Conservation (phyloP, 1,140 invertebrate species). For the Euborellia annulipes region DNA sequence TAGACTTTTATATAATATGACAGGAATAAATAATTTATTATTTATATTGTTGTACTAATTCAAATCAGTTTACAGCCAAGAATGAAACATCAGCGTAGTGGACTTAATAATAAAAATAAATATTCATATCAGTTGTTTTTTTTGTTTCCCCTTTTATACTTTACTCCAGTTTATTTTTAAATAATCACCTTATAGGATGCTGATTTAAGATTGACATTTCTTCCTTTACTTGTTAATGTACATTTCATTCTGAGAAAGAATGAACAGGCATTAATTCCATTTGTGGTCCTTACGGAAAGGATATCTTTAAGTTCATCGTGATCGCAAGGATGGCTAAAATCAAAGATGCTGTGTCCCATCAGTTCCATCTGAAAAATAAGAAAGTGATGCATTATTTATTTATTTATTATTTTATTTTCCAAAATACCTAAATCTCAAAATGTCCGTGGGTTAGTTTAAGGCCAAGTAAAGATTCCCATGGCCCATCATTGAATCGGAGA, state of each 20-base stretch:
- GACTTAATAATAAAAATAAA: too few relatives aligned
- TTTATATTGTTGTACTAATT: too few relatives aligned
- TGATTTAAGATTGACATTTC: conserved; percentile 82
- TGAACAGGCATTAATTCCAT: conserved; percentile 27
- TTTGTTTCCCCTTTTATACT: too few relatives aligned
- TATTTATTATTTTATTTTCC: not conserved
- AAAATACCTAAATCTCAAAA: not conserved
- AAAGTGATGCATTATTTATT: not conserved
- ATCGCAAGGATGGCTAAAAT: conserved; percentile 88
- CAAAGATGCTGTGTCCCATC: conserved; percentile 84
- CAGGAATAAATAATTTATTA: too few relatives aligned
- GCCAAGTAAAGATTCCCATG: too few relatives aligned
- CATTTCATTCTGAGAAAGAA: conserved; percentile 80
- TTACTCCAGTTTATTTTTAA: too few relatives aligned
- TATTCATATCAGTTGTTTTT: too few relatives aligned
- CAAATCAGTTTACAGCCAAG: too few relatives aligned
- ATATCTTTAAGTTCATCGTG: conserved; percentile 80
- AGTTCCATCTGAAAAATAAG: conserved; percentile 63
- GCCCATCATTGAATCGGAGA: too few relatives aligned
- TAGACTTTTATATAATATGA: too few relatives aligned
- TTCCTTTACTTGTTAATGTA: conserved; percentile 75
- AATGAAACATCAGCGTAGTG: too few relatives aligned
- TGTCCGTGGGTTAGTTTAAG: too few relatives aligned
- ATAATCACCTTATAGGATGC: conserved; percentile 86
- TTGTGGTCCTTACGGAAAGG: conserved; percentile 38